Percentiles rank a stretch among this genome's conserved stretches.
phyloP scores from a whole-genome alignment of 2,113 vertebrate genomes.

The Myotis davidii region DNA sequence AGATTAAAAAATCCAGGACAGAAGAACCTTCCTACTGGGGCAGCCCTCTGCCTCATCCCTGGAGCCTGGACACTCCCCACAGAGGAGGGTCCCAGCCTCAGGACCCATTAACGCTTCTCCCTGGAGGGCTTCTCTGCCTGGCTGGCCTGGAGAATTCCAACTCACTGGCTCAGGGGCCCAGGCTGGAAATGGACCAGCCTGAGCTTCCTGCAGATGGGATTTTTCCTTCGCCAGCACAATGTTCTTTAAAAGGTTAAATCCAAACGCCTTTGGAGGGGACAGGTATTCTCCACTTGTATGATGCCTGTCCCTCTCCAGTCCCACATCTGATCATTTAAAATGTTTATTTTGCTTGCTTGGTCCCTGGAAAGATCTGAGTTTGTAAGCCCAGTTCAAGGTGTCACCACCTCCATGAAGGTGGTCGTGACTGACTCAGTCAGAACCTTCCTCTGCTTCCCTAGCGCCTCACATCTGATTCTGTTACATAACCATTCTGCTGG shows the following conservation, averaged over 20 bases:
- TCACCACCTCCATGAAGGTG: background rate
- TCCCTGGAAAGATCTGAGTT: background rate
- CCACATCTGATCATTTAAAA: background rate
- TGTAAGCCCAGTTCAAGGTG: background rate
- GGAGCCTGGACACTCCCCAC: background rate
- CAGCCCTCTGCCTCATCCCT: too few species aligned
- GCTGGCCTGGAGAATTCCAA: background rate
- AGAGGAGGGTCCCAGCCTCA: background rate
- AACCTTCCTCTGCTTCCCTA: too few species aligned
- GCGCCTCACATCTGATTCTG: background rate
- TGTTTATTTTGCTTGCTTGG: background rate
- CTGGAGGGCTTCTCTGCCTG: background rate
- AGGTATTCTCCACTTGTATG: background rate
- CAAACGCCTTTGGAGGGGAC: background rate
- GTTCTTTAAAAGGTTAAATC: background rate
- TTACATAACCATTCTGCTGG: fast-evolving
- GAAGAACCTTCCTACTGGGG: background rate
- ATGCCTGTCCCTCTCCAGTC: background rate
- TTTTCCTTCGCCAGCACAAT: background rate
- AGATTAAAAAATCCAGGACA: too few species aligned
- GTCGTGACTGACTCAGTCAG: background rate
- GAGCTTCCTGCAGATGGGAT: background rate
- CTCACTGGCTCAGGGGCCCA: background rate
- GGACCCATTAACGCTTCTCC: background rate
- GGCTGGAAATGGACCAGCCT: background rate